Percentiles rank a stretch among this genome's conserved stretches.
phyloP scores from a whole-genome alignment of 2,113 vertebrate genomes.

The Pollachius pollachius region DNA sequence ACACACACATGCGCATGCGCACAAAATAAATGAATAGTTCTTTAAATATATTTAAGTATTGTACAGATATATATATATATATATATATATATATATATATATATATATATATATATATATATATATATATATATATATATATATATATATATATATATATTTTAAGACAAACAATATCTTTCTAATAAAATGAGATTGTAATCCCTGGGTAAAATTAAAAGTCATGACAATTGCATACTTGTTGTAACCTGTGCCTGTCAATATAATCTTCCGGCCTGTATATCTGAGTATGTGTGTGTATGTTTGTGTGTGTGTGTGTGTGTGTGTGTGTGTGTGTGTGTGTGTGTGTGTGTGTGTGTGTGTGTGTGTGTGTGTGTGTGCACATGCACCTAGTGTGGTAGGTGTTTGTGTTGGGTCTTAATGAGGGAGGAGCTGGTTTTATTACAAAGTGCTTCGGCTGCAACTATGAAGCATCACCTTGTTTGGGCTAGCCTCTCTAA shows the following conservation, averaged over 20 bases:
- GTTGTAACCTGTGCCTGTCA: too few relatives aligned
- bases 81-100: too few relatives aligned
- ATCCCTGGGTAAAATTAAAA: too few relatives aligned
- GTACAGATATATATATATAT: too few relatives aligned
- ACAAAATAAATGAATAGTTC: neutral
- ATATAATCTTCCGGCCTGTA: neutral
- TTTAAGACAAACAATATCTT: too few relatives aligned
- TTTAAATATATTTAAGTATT: neutral
- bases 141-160: too few relatives aligned
- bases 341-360: too few relatives aligned
- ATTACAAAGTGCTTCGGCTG: slow-evolving; percentile 35
- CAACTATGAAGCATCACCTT: slow-evolving; percentile 23
- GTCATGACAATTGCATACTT: too few relatives aligned
- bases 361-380: neutral
- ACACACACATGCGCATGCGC: slow-evolving; percentile 1
- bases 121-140: too few relatives aligned
- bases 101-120: too few relatives aligned
- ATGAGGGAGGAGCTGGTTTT: slow-evolving; percentile 23
- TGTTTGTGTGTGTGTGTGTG: neutral
- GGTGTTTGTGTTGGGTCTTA: neutral
- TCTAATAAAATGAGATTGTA: too few relatives aligned
- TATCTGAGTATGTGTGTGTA: neutral
- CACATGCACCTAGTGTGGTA: too few relatives aligned
- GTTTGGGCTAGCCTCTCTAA: slow-evolving; percentile 22
- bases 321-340: slow-evolving; percentile 6